Evolutionary conservation across 2,888 invertebrate genomes (phyloP).

Genomic region (Leptogaster cylindrica): DNA sequence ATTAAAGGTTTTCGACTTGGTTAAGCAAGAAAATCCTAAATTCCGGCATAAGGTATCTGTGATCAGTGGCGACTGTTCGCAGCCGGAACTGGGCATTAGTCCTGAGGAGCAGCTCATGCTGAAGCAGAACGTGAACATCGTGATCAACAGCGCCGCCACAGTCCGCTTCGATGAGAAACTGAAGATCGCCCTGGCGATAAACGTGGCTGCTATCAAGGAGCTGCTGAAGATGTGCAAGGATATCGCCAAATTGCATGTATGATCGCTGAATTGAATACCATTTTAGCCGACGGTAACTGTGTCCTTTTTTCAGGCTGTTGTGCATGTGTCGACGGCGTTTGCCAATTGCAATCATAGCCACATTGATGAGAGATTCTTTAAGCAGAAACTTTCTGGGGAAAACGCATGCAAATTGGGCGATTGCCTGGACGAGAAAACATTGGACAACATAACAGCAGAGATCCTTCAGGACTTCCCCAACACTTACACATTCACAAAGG

Average conservation of each 20-base stretch:
- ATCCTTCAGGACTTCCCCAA: constrained; percentile 65
- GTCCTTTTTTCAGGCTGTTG: constrained; percentile 59
- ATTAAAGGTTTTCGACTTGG: constrained; percentile 51
- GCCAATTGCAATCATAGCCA: constrained; percentile 66
- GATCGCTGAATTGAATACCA: background rate
- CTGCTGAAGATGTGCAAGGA: constrained; percentile 70
- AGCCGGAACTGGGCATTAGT: constrained; percentile 59
- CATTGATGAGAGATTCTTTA: constrained; percentile 61
- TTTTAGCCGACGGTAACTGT: no score
- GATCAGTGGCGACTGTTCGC: constrained; percentile 59
- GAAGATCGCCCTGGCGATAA: constrained; percentile 71
- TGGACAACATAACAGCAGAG: constrained; percentile 55
- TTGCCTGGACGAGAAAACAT: constrained; percentile 55
- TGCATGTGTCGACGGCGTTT: constrained; percentile 75
- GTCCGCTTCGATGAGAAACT: constrained; percentile 77
- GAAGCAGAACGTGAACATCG: constrained; percentile 62
- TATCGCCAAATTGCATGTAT: constrained; percentile 69
- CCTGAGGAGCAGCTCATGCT: constrained; percentile 55
- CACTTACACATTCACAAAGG: constrained; percentile 77
- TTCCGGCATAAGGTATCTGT: constrained; percentile 59
- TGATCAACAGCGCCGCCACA: constrained; percentile 91
- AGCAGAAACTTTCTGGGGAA: constrained; percentile 56
- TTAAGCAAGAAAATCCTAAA: constrained; percentile 52
- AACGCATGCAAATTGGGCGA: constrained; percentile 56
- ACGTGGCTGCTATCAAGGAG: constrained; percentile 71